These are phyloP conservation scores for Leptoclinus maculatus DNA, from an alignment of 2,797 vertebrate genomes.

Conservation along the genomic window DNA sequence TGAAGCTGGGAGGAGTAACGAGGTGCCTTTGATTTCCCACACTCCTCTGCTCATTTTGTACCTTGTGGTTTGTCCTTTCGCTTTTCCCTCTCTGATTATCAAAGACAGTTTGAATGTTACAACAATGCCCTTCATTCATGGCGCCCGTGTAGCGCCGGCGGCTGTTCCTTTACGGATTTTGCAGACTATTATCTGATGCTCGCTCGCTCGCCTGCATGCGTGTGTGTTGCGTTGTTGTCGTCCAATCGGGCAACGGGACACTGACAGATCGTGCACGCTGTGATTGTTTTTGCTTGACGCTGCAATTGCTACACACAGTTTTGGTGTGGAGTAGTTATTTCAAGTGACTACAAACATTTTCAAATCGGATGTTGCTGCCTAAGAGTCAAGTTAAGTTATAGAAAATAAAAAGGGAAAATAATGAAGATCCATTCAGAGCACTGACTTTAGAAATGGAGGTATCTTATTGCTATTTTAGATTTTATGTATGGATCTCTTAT, in stretches of 20 bases:
- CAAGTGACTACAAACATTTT: not conserved
- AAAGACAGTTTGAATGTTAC: constrained; percentile 53
- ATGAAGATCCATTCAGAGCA: not conserved
- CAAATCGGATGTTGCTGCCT: constrained; percentile 7
- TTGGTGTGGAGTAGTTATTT: not conserved
- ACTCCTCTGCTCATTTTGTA: constrained; percentile 62
- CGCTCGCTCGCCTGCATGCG: not conserved
- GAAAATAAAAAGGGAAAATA: not conserved
- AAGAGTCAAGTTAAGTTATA: not conserved
- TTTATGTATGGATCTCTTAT: not conserved
- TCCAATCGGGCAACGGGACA: not conserved
- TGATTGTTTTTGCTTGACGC: constrained; percentile 5
- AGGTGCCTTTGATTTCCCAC: constrained; percentile 69
- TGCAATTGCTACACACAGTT: not conserved
- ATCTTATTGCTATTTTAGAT: not conserved
- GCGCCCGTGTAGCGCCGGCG: constrained; percentile 19
- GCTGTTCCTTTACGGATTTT: constrained; percentile 58
- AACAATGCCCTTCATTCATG: constrained; percentile 64
- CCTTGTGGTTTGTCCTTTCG: constrained; percentile 31
- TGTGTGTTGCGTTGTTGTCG: not conserved
- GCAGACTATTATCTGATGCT: constrained; percentile 54
- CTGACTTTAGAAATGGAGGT: not conserved
- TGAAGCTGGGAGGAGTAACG: constrained; percentile 40
- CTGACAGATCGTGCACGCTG: not conserved
- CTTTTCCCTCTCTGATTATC: constrained; percentile 50